phyloP scores from a whole-genome alignment of 2,888 invertebrate genomes.

The Tenthredo distinguenda region DNA sequence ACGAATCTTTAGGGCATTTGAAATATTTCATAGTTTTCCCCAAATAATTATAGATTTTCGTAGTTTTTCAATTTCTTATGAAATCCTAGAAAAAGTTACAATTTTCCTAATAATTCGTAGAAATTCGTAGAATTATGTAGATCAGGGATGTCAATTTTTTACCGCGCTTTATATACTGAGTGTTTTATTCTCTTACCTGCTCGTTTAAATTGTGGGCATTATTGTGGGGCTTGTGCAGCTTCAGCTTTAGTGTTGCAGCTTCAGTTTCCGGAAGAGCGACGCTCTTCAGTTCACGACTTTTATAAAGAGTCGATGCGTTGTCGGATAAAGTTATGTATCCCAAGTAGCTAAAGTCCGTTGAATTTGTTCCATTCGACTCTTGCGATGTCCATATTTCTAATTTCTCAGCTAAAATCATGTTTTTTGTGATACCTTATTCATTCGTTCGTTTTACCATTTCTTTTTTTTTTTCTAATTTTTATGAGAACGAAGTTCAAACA shows the following conservation, averaged over 20 bases:
- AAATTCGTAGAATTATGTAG: too few species aligned
- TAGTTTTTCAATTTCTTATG: too few species aligned
- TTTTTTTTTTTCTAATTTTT: neutral
- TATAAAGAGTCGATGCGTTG: slow-evolving; percentile 89
- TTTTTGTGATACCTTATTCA: neutral
- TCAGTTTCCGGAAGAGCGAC: slow-evolving; percentile 89
- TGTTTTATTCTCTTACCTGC: slow-evolving; percentile 83
- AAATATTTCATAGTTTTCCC: too few species aligned
- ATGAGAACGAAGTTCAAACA: neutral
- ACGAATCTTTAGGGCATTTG: too few species aligned
- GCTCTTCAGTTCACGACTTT: slow-evolving; percentile 90
- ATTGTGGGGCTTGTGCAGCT: slow-evolving; percentile 90
- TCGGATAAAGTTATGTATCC: slow-evolving; percentile 90
- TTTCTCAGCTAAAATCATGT: slow-evolving; percentile 81
- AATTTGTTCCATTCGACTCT: slow-evolving; percentile 79
- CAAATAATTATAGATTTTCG: too few species aligned
- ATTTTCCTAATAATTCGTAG: too few species aligned
- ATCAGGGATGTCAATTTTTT: neutral
- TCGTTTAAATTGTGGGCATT: slow-evolving; percentile 90
- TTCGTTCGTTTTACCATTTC: neutral
- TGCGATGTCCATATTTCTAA: slow-evolving; percentile 86
- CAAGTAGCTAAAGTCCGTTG: slow-evolving; percentile 82
- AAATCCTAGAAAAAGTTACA: too few species aligned
- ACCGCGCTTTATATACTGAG: neutral
- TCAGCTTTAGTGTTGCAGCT: slow-evolving; percentile 89